Evolutionary conservation across 2,888 invertebrate genomes (phyloP).

Genomic region (Ditylenchus weischeri): DNA sequence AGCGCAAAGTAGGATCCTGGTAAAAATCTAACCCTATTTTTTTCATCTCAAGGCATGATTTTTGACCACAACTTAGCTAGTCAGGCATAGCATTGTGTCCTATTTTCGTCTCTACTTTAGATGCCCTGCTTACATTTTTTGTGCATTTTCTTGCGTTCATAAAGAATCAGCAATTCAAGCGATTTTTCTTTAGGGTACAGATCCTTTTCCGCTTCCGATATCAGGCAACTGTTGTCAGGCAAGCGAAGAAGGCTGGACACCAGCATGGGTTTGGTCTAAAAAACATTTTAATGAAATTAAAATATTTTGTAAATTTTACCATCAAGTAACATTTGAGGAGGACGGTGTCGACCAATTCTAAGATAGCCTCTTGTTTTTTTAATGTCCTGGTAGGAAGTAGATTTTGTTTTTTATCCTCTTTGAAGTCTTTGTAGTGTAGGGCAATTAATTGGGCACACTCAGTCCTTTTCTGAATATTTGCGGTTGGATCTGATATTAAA

Average conservation of each 20-base stretch:
- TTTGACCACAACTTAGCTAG: no score
- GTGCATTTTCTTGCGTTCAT: conserved; percentile 88
- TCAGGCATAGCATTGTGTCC: no score
- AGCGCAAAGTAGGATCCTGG: no score
- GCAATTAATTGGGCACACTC: conserved; percentile 25
- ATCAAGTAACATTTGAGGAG: conserved; percentile 91
- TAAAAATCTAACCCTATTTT: no score
- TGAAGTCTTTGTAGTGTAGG: conserved; percentile 29
- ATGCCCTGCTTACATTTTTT: conserved; percentile 65
- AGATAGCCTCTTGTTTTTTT: conserved; percentile 66
- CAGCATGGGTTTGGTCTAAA: conserved; percentile 86
- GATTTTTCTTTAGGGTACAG: conserved; percentile 28
- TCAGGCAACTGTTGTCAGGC: conserved; percentile 79
- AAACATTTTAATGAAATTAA: conserved; percentile 29
- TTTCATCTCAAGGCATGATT: no score
- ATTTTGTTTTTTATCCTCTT: conserved; percentile 21
- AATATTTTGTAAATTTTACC: conserved; percentile 63
- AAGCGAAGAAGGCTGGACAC: conserved; percentile 84
- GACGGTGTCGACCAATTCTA: conserved; percentile 94
- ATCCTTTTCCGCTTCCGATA: conserved; percentile 82
- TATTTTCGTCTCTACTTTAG: no score
- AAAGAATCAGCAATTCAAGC: conserved; percentile 85
- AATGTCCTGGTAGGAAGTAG: conserved; percentile 30
- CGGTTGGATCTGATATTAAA: not conserved
- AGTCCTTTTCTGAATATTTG: conserved; percentile 18